phyloP scores from a whole-genome alignment of 2,888 invertebrate genomes.

The Cephus spinipes region DNA sequence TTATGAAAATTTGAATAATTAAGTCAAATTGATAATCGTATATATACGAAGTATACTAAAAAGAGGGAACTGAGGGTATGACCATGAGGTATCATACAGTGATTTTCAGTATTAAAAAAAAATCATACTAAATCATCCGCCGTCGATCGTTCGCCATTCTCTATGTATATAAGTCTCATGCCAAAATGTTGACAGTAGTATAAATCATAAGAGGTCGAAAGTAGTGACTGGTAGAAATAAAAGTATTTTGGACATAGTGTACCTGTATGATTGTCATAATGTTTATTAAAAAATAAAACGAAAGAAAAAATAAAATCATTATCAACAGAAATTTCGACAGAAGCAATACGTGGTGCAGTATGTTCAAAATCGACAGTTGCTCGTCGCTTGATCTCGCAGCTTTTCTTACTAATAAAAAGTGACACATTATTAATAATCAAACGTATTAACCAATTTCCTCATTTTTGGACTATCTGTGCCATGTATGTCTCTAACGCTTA shows the following conservation, averaged over 20 bases:
- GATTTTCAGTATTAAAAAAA: background rate
- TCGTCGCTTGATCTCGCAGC: conserved; percentile 7
- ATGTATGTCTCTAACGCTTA: conserved; percentile 19
- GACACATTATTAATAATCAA: background rate
- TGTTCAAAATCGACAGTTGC: conserved; percentile 19
- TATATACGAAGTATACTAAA: background rate
- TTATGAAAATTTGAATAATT: background rate
- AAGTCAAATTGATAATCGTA: background rate
- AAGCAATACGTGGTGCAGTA: conserved; percentile 24
- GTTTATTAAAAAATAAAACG: background rate
- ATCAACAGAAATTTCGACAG: background rate
- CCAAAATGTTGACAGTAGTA: conserved; percentile 3
- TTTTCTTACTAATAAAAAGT: conserved; percentile 13
- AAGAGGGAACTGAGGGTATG: background rate
- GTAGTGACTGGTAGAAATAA: conserved; percentile 2
- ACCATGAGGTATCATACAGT: background rate
- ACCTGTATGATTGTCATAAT: conserved; percentile 20
- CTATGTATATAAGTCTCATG: background rate
- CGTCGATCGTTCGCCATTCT: background rate
- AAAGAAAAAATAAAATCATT: background rate
- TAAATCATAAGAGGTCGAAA: conserved; percentile 6
- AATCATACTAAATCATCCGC: background rate
- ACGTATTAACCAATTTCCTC: conserved; percentile 8
- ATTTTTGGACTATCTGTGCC: conserved; percentile 24
- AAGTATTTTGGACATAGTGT: conserved; percentile 24